Percentiles rank a stretch among this genome's conserved stretches.
Conservation (phyloP, 2,113 vertebrate species). For the Leptobrachium ailaonicum region DNA sequence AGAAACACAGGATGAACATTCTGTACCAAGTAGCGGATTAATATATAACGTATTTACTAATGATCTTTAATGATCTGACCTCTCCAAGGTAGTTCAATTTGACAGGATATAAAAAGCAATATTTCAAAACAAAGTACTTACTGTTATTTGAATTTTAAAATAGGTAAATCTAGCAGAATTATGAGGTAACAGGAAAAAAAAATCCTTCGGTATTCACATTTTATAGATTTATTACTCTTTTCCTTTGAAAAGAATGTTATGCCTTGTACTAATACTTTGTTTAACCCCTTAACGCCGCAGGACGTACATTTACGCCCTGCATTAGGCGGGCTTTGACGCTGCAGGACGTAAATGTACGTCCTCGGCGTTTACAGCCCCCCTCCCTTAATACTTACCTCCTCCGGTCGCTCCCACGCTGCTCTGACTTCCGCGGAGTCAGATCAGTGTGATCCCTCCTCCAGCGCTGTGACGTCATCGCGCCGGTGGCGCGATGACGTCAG, state of each 20-base stretch:
- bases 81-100: slow-evolving; percentile 22
- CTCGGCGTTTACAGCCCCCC: too few species aligned
- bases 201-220: not conserved
- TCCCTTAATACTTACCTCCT: too few species aligned
- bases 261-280: not conserved
- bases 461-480: too few species aligned
- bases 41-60: slow-evolving; percentile 24
- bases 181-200: not conserved
- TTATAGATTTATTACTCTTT: not conserved
- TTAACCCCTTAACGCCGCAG: too few species aligned
- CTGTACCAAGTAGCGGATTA: slow-evolving; percentile 31
- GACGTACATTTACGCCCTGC: too few species aligned
- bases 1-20: slow-evolving; percentile 20
- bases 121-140: slow-evolving; percentile 25
- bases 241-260: not conserved
- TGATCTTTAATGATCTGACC: slow-evolving; percentile 38
- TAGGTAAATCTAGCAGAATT: not conserved
- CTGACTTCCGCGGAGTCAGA: too few species aligned
- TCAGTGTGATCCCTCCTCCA: too few species aligned
- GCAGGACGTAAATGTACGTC: too few species aligned
- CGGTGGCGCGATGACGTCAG: too few species aligned
- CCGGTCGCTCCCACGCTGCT: too few species aligned
- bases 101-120: slow-evolving; percentile 35
- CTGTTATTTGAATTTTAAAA: slow-evolving; percentile 25
- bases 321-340: too few species aligned